Evolutionary conservation across 2,888 invertebrate genomes (phyloP), one percentile per base, ranked within the genome.

Genomic region (Drosophila nr. medialis): DNA sequence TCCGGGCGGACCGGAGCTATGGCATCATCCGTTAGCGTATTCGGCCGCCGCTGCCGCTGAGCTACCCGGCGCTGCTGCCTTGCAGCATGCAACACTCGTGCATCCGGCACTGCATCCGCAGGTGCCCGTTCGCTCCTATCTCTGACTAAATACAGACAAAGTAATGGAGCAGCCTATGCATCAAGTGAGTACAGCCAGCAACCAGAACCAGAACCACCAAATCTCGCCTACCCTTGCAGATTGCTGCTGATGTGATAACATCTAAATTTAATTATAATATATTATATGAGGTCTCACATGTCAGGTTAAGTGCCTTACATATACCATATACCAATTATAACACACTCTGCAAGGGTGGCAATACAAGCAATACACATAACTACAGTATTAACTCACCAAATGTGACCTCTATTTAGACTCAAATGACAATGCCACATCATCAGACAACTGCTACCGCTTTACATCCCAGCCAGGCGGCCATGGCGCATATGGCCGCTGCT

Each of bases 61-160:
- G 93, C 94, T 98, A 93, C 97, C 96, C 76, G 96, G 96, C 80
- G 95, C 96, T 71, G 94, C 96, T 89, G 94, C 96, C 86, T 94
- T 97, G 91, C 97, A 97, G 93, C 97, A 97, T 94, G 96, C 96
- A 84, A 96, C 98, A 86, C 95, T 99, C 92, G 97, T 98, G 93
- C 98, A 98, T 94, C 98, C 98, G 93, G 98, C 98, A 94, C 96
- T 99, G 94, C 98, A 98, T 95, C 98, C 98, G 94, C 98, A 99
- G 96, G 97, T 98, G 94, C 98, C 98, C 94, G 98, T 98, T 94
- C 97, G 98, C 94, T 97, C 97, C 94, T 98, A 97, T 95, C 97
- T 98, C 96, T 98, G 97, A 98, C 97, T 97, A 97, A 96, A 97
- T 96, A 96, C 93, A 89, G 93, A 93, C 84, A 93, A 93, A 93